Evolutionary conservation across 2,888 invertebrate genomes (phyloP).

Genomic region (Eristalinus aeneus): DNA sequence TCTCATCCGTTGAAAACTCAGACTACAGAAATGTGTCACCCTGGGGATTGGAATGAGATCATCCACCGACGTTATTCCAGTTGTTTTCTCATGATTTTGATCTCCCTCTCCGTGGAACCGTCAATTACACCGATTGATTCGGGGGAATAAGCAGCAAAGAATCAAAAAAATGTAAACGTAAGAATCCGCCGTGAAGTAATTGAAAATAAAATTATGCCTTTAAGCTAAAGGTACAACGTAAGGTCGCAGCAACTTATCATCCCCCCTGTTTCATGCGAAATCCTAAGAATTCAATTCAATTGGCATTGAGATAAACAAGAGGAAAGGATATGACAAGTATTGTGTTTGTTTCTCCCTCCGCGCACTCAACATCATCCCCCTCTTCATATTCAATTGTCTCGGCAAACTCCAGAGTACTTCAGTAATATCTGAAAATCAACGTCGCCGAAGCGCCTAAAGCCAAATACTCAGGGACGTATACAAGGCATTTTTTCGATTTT

Average conservation of each 20-base stretch:
- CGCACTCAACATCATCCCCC: background rate
- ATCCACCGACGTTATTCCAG: constrained; percentile 34
- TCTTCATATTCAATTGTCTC: constrained; percentile 44
- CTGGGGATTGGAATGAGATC: constrained; percentile 28
- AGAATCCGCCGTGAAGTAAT: constrained; percentile 53
- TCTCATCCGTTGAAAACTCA: background rate
- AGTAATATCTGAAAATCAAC: background rate
- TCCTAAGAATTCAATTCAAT: constrained; percentile 64
- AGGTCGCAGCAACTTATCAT: constrained; percentile 41
- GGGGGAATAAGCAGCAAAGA: constrained; percentile 4
- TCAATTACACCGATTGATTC: constrained; percentile 59
- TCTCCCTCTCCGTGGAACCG: background rate
- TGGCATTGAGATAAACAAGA: constrained; percentile 27
- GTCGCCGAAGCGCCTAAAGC: constrained; percentile 43
- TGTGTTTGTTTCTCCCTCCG: constrained; percentile 20
- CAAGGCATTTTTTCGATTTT: constrained; percentile 11
- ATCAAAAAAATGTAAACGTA: background rate
- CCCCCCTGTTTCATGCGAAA: constrained; percentile 47
- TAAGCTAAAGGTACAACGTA: constrained; percentile 30
- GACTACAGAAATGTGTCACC: constrained; percentile 7
- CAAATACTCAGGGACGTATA: background rate
- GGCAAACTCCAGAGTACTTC: constrained; percentile 27
- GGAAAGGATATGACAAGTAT: constrained; percentile 59
- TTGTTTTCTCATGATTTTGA: background rate
- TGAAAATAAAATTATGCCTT: constrained; percentile 68